Evolutionary conservation across 2,113 vertebrate species (phyloP).

Genomic region (Elachura formosa): DNA sequence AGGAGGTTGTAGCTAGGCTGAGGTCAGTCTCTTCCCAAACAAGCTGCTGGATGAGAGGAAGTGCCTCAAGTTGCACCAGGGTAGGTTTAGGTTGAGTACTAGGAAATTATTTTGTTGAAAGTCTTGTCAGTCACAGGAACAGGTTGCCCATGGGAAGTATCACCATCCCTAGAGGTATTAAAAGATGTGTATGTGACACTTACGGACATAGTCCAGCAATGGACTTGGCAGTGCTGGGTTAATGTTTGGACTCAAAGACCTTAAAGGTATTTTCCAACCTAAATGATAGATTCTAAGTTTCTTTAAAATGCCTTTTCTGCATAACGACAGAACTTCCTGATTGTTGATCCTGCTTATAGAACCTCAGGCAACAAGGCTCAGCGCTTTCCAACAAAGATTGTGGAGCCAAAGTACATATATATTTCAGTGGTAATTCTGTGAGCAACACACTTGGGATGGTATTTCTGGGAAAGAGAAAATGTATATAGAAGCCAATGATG

Average conservation of each 20-base stretch:
- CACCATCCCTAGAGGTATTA: not conserved
- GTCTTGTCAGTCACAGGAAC: not conserved
- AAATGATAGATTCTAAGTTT: not conserved
- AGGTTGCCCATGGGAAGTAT: not conserved
- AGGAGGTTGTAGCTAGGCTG: not conserved
- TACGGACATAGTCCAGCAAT: not conserved
- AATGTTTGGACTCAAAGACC: not conserved
- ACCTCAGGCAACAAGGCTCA: not conserved
- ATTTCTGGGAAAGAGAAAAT: not conserved
- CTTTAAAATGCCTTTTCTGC: not conserved
- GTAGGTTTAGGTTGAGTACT: not conserved
- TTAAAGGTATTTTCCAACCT: not conserved
- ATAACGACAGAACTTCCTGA: not conserved
- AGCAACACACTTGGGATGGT: not conserved
- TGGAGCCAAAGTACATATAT: not conserved
- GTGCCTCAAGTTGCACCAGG: not conserved
- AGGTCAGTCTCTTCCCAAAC: not conserved
- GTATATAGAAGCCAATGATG: not conserved
- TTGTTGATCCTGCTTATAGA: not conserved
- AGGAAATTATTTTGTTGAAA: not conserved
- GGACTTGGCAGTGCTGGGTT: not conserved
- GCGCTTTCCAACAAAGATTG: not conserved
- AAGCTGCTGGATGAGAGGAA: fast-evolving
- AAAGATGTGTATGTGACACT: not conserved
- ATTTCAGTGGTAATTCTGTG: not conserved